Conservation (phyloP, 2,113 vertebrate species). For the Physeter macrocephalus region DNA sequence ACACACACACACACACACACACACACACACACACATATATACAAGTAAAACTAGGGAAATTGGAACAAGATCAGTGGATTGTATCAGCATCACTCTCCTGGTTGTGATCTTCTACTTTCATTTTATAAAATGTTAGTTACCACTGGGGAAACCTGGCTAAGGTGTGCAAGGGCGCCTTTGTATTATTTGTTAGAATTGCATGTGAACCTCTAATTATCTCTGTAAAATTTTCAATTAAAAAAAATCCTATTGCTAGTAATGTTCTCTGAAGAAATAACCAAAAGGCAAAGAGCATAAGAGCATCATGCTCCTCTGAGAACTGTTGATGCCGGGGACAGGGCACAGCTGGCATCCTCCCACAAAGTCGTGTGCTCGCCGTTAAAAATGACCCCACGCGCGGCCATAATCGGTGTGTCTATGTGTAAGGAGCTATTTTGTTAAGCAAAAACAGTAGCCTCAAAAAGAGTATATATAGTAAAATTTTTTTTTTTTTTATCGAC, state of each 20-base stretch:
- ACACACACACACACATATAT: too few species aligned
- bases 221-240: neutral
- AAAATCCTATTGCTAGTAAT: neutral
- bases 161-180: accelerated
- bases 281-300: too few species aligned
- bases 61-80: accelerated
- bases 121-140: neutral
- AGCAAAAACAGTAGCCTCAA: neutral
- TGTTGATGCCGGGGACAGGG: accelerated
- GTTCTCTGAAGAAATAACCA: neutral
- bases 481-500: neutral
- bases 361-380: accelerated
- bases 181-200: neutral
- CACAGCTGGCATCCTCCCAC: accelerated
- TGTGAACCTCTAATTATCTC: neutral
- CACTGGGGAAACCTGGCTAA: neutral
- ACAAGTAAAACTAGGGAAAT: neutral
- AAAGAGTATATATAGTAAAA: neutral
- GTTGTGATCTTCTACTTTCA: accelerated
- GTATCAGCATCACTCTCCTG: accelerated
- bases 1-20: neutral
- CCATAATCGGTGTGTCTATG: accelerated
- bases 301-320: accelerated
- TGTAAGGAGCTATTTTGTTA: neutral
- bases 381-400: accelerated